Conservation (phyloP, 2,888 invertebrate species). For the Temnothorax rugatulus region DNA sequence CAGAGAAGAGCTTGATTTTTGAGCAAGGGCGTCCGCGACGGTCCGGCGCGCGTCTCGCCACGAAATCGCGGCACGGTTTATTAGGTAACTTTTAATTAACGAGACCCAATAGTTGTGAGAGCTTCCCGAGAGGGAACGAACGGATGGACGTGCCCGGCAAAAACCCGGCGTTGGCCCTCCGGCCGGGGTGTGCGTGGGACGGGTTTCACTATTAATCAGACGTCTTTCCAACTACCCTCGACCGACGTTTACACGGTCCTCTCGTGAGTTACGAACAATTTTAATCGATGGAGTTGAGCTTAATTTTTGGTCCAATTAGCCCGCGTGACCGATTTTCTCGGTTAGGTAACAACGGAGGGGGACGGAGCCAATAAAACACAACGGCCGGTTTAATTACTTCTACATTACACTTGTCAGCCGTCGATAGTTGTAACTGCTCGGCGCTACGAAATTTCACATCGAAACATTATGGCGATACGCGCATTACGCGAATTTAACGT, state of each 20-base stretch:
- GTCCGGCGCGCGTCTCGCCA: conserved; percentile 5
- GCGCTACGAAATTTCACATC: conserved; percentile 12
- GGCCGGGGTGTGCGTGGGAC: conserved; percentile 54
- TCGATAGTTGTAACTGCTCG: conserved; percentile 13
- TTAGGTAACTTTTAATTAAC: conserved; percentile 70
- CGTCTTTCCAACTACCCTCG: conserved; percentile 63
- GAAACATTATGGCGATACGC: conserved; percentile 28
- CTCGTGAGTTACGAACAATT: conserved; percentile 63
- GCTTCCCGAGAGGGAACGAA: conserved; percentile 35
- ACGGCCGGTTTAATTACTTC: conserved; percentile 34
- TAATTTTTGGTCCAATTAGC: conserved; percentile 65
- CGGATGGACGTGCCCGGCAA: conserved; percentile 56
- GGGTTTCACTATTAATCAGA: conserved; percentile 71
- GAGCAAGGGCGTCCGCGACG: conserved; percentile 16
- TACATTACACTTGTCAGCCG: conserved; percentile 31
- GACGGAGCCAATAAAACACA: conserved; percentile 25
- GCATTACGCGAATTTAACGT: conserved; percentile 2
- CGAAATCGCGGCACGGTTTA: conserved; percentile 59
- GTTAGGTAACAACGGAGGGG: neutral
- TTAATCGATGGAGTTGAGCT: conserved; percentile 64
- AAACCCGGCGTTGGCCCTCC: conserved; percentile 54
- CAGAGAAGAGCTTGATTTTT: conserved; percentile 1
- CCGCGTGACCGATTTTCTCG: conserved; percentile 40
- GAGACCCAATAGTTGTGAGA: conserved; percentile 59
- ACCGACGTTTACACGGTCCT: conserved; percentile 64